Percentiles rank a stretch among this genome's conserved stretches.
These are phyloP conservation scores for Oreochromis mossambicus DNA, from an alignment of 2,797 vertebrate genomes.

Conservation along the genomic window DNA sequence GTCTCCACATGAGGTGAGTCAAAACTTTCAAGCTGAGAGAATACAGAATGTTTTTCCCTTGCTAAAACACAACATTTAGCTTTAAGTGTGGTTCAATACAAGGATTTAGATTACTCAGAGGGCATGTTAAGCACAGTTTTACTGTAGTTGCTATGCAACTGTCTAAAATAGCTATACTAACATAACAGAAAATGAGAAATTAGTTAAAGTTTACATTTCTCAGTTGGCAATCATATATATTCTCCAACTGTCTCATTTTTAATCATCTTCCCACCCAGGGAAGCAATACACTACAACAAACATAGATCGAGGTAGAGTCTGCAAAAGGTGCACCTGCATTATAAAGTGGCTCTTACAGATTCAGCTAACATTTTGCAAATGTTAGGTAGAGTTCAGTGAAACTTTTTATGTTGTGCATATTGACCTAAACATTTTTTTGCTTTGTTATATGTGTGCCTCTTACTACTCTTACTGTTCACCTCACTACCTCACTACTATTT, in stretches of 20 bases:
- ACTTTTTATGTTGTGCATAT: neutral
- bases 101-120: neutral
- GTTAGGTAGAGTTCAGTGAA: neutral
- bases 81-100: neutral
- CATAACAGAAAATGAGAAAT: neutral
- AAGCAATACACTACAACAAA: neutral
- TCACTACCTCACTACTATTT: conserved; percentile 1
- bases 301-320: neutral
- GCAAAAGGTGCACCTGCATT: neutral
- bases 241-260: neutral
- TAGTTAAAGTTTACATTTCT: neutral
- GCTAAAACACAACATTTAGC: conserved; percentile 6
- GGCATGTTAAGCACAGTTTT: neutral
- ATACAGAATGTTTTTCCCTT: neutral
- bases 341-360: neutral
- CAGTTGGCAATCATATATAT: neutral
- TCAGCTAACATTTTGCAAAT: neutral
- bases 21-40: conserved; percentile 5
- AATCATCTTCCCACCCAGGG: neutral
- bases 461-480: neutral
- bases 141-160: neutral
- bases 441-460: neutral
- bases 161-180: neutral
- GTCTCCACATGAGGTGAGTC: neutral
- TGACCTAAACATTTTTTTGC: neutral